phyloP scores from a whole-genome alignment of 2,797 vertebrate species.

The Acridotheres tristis region DNA sequence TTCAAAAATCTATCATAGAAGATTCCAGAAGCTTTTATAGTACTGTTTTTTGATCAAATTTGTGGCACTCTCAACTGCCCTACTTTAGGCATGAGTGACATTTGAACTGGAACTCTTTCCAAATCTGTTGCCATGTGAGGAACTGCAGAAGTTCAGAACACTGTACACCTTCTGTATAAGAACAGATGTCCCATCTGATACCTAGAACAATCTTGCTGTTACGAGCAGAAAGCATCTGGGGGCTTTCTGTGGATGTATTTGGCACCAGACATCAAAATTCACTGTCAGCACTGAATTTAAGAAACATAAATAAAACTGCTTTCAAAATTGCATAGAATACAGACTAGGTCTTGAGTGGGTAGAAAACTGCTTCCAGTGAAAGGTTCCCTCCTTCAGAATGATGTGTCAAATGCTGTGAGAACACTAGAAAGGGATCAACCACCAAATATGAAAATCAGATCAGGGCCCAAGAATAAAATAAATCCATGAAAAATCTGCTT shows the following conservation, averaged over 20 bases:
- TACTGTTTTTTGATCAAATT: background rate
- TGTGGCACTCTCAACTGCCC: background rate
- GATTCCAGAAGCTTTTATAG: background rate
- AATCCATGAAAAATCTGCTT: background rate
- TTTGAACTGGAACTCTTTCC: background rate
- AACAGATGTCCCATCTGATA: background rate
- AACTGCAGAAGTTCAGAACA: background rate
- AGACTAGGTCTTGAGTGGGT: background rate
- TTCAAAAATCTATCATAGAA: background rate
- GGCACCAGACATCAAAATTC: background rate
- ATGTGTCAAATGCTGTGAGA: background rate
- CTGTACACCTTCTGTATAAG: background rate
- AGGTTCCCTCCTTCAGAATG: background rate
- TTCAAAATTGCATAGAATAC: background rate
- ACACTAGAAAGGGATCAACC: background rate
- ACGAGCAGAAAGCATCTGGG: background rate
- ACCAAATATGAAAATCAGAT: background rate
- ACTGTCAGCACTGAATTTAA: background rate
- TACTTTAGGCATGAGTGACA: background rate
- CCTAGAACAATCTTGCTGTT: background rate
- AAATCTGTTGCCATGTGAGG: background rate
- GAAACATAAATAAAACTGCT: background rate
- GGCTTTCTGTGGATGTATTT: background rate
- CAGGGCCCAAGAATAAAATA: background rate
- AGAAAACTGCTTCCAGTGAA: background rate